Evolutionary conservation across 1,140 invertebrate genomes (phyloP), one percentile per base, ranked within the genome.

Genomic region (Cotesia vestalis): DNA sequence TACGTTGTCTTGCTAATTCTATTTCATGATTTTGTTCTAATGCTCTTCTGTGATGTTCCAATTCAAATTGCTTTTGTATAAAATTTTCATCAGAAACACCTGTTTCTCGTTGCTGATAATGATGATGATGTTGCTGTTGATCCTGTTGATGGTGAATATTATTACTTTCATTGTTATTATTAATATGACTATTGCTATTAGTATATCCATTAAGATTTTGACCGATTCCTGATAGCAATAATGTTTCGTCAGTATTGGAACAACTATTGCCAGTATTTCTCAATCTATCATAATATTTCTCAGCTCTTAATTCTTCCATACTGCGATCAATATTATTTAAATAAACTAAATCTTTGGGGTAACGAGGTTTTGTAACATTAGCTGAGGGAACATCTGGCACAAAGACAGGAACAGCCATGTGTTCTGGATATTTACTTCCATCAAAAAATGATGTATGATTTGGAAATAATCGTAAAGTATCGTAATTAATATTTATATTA

Each of bases 241-340:
- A 11, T 8, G 52, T 34, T 35, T 52, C 63, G 9, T 17, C 17
- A 51, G 17, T 8, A 51, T 20, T 62, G 9, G 60, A 46, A 11
- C 40, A 69, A 12, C 59, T 72, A 53, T 75, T 71, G 3, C 70
- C 55, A 38, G 75, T 17, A 71, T 60, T 57, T 64, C 74, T 69
- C 17, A 14, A 34, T 61, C 52, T 71, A 52, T 78, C 72, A 73
- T 60, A 61, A 77, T 79, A 81, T 80, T 78, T 75, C 74, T 83
- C 64, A 67, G 90, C 87, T 79, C 87, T 87, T 69, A 92, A 89
- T 86, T 92, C 90, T 83, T 92, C 91, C 84, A 92, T 88, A 82
- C 91, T 91, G 78, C 85, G 89, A 85, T 92, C 91, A 68, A 81
- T 85, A 77, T 89, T 88, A 78, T 89, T 88, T 72, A 86, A 84